These are phyloP conservation scores for Scaptomyza cyrtandrae DNA, from an alignment of 2,888 invertebrate genomes.

Conservation along the genomic window DNA sequence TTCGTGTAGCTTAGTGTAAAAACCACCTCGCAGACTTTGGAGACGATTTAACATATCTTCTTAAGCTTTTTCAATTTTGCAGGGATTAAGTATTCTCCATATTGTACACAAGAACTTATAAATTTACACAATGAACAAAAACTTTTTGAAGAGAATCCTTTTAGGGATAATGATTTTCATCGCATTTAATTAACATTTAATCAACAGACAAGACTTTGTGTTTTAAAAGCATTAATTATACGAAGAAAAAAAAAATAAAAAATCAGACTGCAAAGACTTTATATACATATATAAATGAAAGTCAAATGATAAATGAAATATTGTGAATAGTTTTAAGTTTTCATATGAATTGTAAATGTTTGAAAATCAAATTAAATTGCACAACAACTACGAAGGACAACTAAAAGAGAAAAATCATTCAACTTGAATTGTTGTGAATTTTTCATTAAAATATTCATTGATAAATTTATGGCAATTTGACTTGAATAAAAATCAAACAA, in stretches of 20 bases:
- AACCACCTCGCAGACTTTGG: conserved; percentile 63
- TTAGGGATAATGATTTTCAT: conserved; percentile 15
- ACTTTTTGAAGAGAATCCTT: conserved; percentile 14
- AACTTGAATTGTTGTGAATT: conserved; percentile 25
- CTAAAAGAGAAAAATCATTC: background rate
- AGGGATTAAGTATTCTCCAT: conserved; percentile 75
- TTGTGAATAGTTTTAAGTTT: conserved; percentile 43
- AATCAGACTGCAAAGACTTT: conserved; percentile 60
- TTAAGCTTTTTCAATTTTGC: conserved; percentile 61
- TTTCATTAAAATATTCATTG: background rate
- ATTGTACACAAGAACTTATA: conserved; percentile 40
- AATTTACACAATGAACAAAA: conserved; percentile 20
- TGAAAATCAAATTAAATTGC: background rate
- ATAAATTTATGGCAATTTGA: conserved; percentile 17
- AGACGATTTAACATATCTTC: conserved; percentile 39
- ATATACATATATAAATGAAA: conserved; percentile 36
- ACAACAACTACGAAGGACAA: background rate
- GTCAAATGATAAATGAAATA: conserved; percentile 36
- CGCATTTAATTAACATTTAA: conserved; percentile 55
- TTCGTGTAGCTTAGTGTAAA: conserved; percentile 50
- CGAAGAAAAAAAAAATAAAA: conserved; percentile 19
- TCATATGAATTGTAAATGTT: conserved; percentile 21
- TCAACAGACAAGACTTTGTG: conserved; percentile 70
- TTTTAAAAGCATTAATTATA: conserved; percentile 72
- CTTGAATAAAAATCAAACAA: conserved; percentile 13